Evolutionary conservation across 1,140 invertebrate genomes (phyloP).

Genomic region (Aphis craccivora): DNA sequence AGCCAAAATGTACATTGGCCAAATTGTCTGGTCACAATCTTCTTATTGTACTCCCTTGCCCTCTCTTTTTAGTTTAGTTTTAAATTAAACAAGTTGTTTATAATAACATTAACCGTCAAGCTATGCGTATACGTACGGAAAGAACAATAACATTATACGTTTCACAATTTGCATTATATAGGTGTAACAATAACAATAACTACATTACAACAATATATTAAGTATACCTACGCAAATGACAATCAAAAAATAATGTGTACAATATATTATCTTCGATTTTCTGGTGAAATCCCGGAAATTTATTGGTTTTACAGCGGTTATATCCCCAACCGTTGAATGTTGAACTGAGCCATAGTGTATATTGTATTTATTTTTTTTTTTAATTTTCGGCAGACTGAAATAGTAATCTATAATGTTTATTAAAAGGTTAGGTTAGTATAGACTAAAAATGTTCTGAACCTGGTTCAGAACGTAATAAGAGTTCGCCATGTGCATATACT

Average conservation of each 20-base stretch:
- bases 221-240: neutral
- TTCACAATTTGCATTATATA: conserved; percentile 10
- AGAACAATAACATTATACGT: neutral
- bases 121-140: neutral
- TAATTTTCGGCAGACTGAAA: neutral
- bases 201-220: neutral
- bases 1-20: neutral
- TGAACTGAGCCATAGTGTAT: neutral
- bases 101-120: neutral
- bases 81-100: neutral
- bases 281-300: neutral
- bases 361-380: neutral
- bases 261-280: neutral
- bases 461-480: neutral
- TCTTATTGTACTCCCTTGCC: neutral
- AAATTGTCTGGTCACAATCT: neutral
- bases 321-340: neutral
- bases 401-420: no score
- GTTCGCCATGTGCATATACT: neutral
- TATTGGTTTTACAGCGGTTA: neutral
- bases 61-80: neutral
- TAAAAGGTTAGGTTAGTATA: neutral
- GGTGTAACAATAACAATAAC: conserved; percentile 11
- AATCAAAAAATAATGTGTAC: neutral
- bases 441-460: neutral